A percentile compares a stretch with the other conserved stretches of the same genome.
Conservation (phyloP, 1,140 invertebrate genomes). For the Scaptodrosophila lebanonensis region DNA sequence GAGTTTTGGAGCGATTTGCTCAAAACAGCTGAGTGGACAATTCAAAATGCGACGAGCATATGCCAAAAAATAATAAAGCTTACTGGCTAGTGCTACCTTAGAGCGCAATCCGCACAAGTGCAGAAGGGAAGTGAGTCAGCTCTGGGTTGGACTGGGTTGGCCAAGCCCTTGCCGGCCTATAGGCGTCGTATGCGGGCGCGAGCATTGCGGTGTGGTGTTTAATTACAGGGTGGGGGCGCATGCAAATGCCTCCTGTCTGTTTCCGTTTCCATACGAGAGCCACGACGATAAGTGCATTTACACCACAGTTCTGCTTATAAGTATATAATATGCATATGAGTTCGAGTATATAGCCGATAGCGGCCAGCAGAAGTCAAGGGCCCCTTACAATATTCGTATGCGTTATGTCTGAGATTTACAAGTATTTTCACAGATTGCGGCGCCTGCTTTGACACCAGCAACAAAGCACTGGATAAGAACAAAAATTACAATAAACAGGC, state of each 20-base stretch:
- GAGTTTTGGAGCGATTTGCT: slow-evolving; percentile 19
- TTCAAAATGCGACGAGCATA: slow-evolving; percentile 39
- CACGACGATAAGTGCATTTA: slow-evolving; percentile 52
- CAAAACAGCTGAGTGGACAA: slow-evolving; percentile 66
- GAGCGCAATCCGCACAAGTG: slow-evolving; percentile 60
- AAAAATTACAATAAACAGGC: no score
- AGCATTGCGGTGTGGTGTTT: slow-evolving; percentile 29
- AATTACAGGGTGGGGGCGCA: slow-evolving; percentile 59
- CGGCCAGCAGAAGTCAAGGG: slow-evolving; percentile 26
- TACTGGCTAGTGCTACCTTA: slow-evolving; percentile 7
- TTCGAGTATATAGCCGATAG: slow-evolving; percentile 14
- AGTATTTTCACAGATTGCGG: slow-evolving; percentile 18
- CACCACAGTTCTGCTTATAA: slow-evolving; percentile 37
- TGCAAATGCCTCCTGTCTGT: no score
- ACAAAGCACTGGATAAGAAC: no score
- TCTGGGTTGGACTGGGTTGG: no score
- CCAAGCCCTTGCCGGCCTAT: no score
- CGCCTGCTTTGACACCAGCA: slow-evolving; percentile 9
- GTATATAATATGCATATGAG: slow-evolving; percentile 14
- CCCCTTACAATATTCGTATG: slow-evolving; percentile 11
- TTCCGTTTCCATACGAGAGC: slow-evolving; percentile 43
- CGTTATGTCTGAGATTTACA: slow-evolving; percentile 4
- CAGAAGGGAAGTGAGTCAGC: slow-evolving; percentile 60
- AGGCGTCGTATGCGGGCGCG: background rate
- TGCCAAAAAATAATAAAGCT: slow-evolving; percentile 9